Evolutionary conservation across 2,113 vertebrate genomes (phyloP).

Genomic region (Meles meles): DNA sequence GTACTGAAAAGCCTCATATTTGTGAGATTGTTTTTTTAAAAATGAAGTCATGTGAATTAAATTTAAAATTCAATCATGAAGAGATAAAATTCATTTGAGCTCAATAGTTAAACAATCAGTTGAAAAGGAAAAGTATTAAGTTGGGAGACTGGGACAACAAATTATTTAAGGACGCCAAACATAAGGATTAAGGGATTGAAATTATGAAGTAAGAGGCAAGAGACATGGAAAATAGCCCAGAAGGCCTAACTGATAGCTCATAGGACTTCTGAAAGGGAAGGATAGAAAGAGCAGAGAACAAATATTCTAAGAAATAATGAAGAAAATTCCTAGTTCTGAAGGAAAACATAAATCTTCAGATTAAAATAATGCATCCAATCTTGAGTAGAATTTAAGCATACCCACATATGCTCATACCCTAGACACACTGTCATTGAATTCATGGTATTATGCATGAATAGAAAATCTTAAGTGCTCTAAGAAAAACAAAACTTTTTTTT

Average conservation of each 20-base stretch:
- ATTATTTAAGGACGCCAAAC: not conserved
- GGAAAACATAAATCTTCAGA: not conserved
- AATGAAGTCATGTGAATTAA: not conserved
- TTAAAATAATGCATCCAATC: not conserved
- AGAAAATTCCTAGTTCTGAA: not conserved
- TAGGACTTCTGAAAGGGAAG: not conserved
- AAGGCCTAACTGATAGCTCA: not conserved
- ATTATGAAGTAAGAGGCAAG: not conserved
- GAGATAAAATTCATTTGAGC: not conserved
- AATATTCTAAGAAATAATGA: slow-evolving; percentile 16
- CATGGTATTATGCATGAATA: not conserved
- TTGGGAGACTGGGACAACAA: not conserved
- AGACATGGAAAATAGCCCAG: not conserved
- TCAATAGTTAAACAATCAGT: not conserved
- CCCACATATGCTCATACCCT: not conserved
- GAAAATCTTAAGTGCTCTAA: not conserved
- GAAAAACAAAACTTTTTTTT: not conserved
- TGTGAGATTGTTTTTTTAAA: not conserved
- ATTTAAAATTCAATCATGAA: not conserved
- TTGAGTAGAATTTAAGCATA: not conserved
- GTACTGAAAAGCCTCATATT: not conserved
- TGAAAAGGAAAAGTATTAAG: not conserved
- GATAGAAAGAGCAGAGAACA: not conserved
- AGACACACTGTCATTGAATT: not conserved
- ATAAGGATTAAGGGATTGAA: slow-evolving; percentile 1